phyloP scores from a whole-genome alignment of 2,888 invertebrate genomes.

The Nomada ruficornis region DNA sequence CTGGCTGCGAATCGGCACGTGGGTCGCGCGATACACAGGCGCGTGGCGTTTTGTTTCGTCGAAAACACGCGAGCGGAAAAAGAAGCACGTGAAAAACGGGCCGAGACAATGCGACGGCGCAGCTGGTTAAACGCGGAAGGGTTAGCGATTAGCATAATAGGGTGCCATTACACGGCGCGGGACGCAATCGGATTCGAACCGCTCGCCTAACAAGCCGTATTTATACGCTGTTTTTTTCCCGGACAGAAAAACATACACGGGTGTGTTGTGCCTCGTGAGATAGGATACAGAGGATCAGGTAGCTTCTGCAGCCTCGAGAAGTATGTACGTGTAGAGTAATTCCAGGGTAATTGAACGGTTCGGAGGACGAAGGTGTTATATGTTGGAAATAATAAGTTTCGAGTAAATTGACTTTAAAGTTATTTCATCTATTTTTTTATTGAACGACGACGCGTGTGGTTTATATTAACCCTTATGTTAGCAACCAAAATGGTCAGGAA shows the following conservation, averaged over 20 bases:
- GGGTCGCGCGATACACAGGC: slow-evolving; percentile 40
- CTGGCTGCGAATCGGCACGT: slow-evolving; percentile 49
- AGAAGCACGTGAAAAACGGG: slow-evolving; percentile 61
- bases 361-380: too few species aligned
- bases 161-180: slow-evolving; percentile 79
- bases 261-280: slow-evolving; percentile 12
- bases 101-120: slow-evolving; percentile 77
- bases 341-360: slow-evolving; percentile 13
- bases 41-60: slow-evolving; percentile 67
- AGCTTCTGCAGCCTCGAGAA: background rate
- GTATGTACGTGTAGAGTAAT: background rate
- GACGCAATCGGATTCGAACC: slow-evolving; percentile 62
- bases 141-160: slow-evolving; percentile 83
- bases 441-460: too few species aligned
- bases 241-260: slow-evolving; percentile 50
- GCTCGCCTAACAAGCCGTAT: slow-evolving; percentile 46
- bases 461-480: too few species aligned
- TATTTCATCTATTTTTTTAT: too few species aligned
- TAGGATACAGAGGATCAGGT: slow-evolving; percentile 18
- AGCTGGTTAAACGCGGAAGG: slow-evolving; percentile 83
- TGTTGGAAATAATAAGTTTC: too few species aligned
- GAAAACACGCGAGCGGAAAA: slow-evolving; percentile 44
- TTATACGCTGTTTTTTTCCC: slow-evolving; percentile 52
- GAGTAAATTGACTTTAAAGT: too few species aligned
- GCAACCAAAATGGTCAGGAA: too few species aligned